Evolutionary conservation across 2,797 vertebrate genomes (phyloP), one percentile per base, ranked within the genome.

Genomic region (Buceros bicornis): DNA sequence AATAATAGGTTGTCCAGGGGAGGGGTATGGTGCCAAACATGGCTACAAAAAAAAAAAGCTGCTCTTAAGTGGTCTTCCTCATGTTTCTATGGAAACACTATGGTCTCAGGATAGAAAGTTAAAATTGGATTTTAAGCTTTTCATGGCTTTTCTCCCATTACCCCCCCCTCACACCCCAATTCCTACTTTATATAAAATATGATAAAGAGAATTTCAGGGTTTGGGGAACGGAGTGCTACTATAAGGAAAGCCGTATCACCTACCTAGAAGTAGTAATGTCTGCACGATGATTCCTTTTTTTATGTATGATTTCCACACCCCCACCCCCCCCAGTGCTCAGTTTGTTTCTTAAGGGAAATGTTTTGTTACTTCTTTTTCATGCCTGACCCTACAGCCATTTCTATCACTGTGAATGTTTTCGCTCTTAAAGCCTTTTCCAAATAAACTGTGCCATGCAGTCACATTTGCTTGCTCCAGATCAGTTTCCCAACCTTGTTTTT

Each of bases 51-150:
- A 78, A 66, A 67, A 80, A 72, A 92, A 77, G 57, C 74, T 82
- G 91, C 90, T 40, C 90, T 93, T 95, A 90, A 96, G 91, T 96
- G 93, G 86, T 92, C 93, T 95, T 95, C 95, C 97, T 93, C 91
- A 96, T 96, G 97, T 97, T 97, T 96, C 97, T 96, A 94, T 97
- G 97, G 97, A 97, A 97, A 97, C 98, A 79, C 82, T 94, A 85
- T 66, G 92, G 94, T 95, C 92, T 96, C 89, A 31, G 94, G 86
- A 82, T 48, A 78, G 95, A 93, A 97, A 97, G 97, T 97, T 96
- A 90, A 96, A 96, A 89, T 70, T 91, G 93, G 89, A 91, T 73
- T 97, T 92, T 91, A 37, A 87, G 79, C 47, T 86, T 78, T 93
- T 82, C 82, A 33, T 22, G 65, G 92, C 88, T 78, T 71, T 57